A percentile compares a stretch with the other conserved stretches of the same genome.
Evolutionary conservation across 2,113 vertebrate genomes (phyloP).

Genomic region (Pelecanoides urinatrix): DNA sequence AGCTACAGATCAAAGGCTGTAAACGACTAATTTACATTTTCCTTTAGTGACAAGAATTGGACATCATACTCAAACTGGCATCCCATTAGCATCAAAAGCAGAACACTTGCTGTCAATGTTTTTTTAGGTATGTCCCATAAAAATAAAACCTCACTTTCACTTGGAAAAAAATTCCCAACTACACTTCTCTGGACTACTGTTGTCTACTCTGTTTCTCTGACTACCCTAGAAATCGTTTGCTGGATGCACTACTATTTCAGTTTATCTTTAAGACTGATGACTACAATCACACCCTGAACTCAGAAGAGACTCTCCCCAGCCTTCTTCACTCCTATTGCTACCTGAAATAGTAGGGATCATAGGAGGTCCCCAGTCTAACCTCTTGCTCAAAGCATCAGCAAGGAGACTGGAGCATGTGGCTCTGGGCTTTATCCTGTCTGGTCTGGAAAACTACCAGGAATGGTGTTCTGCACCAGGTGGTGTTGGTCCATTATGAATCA

Average conservation of each 20-base stretch:
- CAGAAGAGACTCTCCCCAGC: neutral
- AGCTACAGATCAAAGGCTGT: neutral
- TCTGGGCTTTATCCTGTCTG: neutral
- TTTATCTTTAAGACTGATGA: neutral
- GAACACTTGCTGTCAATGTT: neutral
- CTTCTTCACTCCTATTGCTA: neutral
- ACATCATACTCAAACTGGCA: neutral
- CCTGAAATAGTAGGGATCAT: neutral
- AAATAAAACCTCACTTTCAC: neutral
- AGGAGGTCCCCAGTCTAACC: neutral
- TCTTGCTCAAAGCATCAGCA: neutral
- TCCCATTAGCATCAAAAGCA: neutral
- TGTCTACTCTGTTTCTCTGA: neutral
- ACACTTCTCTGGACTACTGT: neutral
- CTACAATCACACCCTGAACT: neutral
- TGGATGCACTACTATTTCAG: neutral
- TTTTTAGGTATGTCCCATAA: neutral
- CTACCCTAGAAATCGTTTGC: neutral
- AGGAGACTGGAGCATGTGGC: neutral
- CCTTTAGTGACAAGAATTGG: neutral
- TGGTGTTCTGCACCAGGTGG: neutral
- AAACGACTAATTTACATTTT: neutral
- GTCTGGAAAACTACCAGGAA: neutral
- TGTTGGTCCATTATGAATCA: neutral
- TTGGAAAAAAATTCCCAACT: neutral